Base-by-base conservation (phyloP, 1,140 invertebrate genomes). In the Eumeta japonica region DNA sequence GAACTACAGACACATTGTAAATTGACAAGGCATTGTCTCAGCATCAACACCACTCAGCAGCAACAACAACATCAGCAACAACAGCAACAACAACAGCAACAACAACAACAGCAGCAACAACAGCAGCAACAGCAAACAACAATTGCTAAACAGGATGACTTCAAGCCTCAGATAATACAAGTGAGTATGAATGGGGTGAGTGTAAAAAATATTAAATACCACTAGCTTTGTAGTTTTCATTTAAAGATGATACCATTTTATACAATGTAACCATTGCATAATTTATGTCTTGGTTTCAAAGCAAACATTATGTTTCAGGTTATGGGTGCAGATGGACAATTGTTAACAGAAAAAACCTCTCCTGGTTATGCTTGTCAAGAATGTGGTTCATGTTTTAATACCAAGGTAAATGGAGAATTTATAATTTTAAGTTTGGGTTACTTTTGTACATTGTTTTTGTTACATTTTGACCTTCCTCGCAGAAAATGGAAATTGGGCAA, bases 1-100 rank as follows among this genome's bases (percentile, higher is more conserved):
- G 85, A 87, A 20, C 56, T 87, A 41, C 80, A 82, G 36, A 78
- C 85, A 43, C 86, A 87, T 52, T 82, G 81, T 38, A 85, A 86
- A 58, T 79, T 83, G 28, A 71, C 75, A 37, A 75, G 79, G 47
- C 80, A 82, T 39, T 81, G 78, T 52, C 24, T 59, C 2, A 38
- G 32, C 11, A 19, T 16, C 30, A 28, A 19, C 20, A 36, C 28
- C 10, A n/a, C 56, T 3, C 24, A 16, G 30, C 50, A 35, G 45
- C 54, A 38, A 19, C 43, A 5, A 53, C 50, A 43, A 52, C 52
- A 49, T 56, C n/a, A 34, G 35, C 48, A 45, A 37, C 48, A 48
- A 29, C 53, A 55, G 15, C 53, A 49, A 13, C 46, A 43, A 18
- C 49, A 52, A 28, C 51, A 58, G 17, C 47, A 50, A n/a, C 46